These are phyloP conservation scores for Entelurus aequoreus DNA, from an alignment of 2,113 vertebrate genomes.

Conservation along the genomic window DNA sequence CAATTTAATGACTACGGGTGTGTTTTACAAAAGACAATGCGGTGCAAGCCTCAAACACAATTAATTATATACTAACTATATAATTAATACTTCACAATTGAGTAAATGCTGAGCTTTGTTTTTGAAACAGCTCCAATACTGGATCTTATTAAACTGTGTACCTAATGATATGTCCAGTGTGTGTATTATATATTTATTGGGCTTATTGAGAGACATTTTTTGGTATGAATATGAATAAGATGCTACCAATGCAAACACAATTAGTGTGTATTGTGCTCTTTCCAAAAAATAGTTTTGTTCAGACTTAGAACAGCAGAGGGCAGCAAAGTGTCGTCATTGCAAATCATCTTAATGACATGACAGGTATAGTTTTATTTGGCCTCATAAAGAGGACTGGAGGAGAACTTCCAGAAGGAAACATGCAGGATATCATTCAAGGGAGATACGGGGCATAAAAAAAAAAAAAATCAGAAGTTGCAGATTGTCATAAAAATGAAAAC, in stretches of 20 bases:
- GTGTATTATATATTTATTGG: not conserved
- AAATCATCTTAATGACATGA: slow-evolving; percentile 6
- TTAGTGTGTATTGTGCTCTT: too few species aligned
- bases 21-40: not conserved
- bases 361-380: slow-evolving; percentile 14
- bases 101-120: not conserved
- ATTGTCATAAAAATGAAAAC: slow-evolving; percentile 8
- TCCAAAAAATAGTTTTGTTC: too few species aligned
- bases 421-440: slow-evolving; percentile 48
- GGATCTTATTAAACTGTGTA: not conserved
- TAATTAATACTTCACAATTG: not conserved
- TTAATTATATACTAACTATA: not conserved
- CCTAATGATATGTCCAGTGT: not conserved
- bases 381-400: slow-evolving; percentile 19
- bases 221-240: too few species aligned
- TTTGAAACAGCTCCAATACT: not conserved
- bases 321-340: slow-evolving; percentile 29
- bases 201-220: too few species aligned
- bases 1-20: not conserved
- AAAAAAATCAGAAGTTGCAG: slow-evolving; percentile 14
- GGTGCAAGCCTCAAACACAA: not conserved
- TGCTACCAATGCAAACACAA: too few species aligned
- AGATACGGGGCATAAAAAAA: not conserved
- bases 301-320: slow-evolving; percentile 46
- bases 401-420: slow-evolving; percentile 36